Evolutionary conservation across 2,113 vertebrate genomes (phyloP).

Genomic region (Cyphomyrus discorhynchus): DNA sequence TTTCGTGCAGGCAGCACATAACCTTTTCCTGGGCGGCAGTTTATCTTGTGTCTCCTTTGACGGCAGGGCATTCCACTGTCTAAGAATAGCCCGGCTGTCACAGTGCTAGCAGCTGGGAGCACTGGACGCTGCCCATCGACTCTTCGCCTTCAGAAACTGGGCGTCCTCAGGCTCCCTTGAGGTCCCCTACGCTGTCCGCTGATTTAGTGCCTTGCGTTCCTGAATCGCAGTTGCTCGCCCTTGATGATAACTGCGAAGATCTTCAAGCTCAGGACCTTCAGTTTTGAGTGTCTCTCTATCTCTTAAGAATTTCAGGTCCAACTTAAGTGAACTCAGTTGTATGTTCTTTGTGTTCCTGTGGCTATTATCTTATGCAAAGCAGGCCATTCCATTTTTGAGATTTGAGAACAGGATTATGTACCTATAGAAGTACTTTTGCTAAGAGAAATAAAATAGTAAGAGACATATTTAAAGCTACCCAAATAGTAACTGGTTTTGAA

Average conservation of each 20-base stretch:
- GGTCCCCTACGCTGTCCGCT: not conserved
- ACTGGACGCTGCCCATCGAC: constrained; percentile 17
- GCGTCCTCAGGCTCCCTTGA: constrained; percentile 10
- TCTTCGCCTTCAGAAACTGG: constrained; percentile 37
- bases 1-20: constrained; percentile 63
- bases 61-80: constrained; percentile 40
- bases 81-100: constrained; percentile 57
- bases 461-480: not conserved
- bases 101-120: constrained; percentile 39
- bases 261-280: not conserved
- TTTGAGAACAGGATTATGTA: not conserved
- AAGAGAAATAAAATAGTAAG: not conserved
- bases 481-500: not conserved
- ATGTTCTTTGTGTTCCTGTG: not conserved
- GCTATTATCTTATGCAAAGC: not conserved
- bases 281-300: not conserved
- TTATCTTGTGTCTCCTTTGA: constrained; percentile 54
- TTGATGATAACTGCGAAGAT: not conserved
- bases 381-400: not conserved
- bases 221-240: not conserved
- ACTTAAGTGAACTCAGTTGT: not conserved
- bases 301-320: not conserved
- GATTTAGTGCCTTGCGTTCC: not conserved
- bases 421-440: not conserved
- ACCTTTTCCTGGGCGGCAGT: constrained; percentile 53